These are phyloP conservation scores for Ibidorhyncha struthersii DNA, from an alignment of 2,113 vertebrate genomes.

Conservation along the genomic window DNA sequence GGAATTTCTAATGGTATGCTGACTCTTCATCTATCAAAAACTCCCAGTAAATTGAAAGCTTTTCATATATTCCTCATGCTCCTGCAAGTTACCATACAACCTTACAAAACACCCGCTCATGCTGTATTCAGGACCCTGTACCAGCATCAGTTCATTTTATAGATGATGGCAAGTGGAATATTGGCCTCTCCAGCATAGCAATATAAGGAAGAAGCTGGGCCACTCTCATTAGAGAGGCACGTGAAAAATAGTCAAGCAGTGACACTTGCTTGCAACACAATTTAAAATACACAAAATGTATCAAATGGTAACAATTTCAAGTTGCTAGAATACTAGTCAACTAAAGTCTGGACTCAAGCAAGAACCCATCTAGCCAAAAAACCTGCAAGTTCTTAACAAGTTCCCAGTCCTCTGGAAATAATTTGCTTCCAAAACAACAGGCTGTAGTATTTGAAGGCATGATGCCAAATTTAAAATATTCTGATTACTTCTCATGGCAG, in stretches of 20 bases:
- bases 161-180: neutral
- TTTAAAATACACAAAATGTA: neutral
- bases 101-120: neutral
- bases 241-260: neutral
- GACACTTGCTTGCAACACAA: neutral
- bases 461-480: neutral
- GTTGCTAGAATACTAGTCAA: neutral
- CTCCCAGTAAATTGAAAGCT: rapidly evolving
- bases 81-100: neutral
- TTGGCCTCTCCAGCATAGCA: neutral
- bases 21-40: neutral
- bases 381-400: neutral
- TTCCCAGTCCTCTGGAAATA: neutral
- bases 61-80: neutral
- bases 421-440: neutral
- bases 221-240: rapidly evolving
- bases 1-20: neutral
- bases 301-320: neutral
- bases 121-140: rapidly evolving
- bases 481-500: neutral
- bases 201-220: neutral
- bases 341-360: neutral
- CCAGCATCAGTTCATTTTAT: neutral
- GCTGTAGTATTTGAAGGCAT: neutral
- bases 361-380: rapidly evolving